phyloP scores from a whole-genome alignment of 2,797 vertebrate genomes.

The Brachyalestes nurse region DNA sequence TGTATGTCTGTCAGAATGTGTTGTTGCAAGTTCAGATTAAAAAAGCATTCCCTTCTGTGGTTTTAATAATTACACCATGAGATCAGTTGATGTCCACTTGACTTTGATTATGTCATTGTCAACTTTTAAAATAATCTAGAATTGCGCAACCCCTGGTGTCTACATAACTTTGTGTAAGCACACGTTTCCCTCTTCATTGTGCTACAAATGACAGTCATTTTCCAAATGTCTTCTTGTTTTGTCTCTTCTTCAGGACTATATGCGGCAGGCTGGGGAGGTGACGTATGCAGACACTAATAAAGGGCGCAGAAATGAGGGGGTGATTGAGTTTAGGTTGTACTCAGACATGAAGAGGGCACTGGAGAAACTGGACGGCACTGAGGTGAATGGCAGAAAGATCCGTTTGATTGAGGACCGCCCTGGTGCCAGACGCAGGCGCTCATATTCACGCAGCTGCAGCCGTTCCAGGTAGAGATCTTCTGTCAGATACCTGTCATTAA shows the following conservation, averaged over 20 bases:
- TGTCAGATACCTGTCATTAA: background rate
- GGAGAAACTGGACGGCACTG: conserved; percentile 95
- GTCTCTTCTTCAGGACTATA: conserved; percentile 79
- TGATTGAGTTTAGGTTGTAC: conserved; percentile 97
- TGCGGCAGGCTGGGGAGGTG: conserved; percentile 98
- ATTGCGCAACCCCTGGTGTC: no score
- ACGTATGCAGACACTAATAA: conserved; percentile 97
- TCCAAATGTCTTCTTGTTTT: background rate
- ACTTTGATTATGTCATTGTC: no score
- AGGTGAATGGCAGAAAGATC: conserved; percentile 96
- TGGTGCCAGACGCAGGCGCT: conserved; percentile 83
- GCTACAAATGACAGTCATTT: background rate
- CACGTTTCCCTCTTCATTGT: background rate
- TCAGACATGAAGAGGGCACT: conserved; percentile 97
- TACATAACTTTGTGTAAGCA: no score
- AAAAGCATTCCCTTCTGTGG: no score
- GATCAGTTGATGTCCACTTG: no score
- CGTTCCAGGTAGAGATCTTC: conserved; percentile 70
- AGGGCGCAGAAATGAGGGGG: conserved; percentile 93
- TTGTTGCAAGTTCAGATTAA: no score
- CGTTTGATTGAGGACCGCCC: conserved; percentile 63
- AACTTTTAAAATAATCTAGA: no score
- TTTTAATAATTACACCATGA: no score
- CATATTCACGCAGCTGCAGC: conserved; percentile 93
- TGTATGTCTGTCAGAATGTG: no score